Evolutionary conservation across 2,888 invertebrate species (phyloP).

Genomic region (Lithosia quadra): DNA sequence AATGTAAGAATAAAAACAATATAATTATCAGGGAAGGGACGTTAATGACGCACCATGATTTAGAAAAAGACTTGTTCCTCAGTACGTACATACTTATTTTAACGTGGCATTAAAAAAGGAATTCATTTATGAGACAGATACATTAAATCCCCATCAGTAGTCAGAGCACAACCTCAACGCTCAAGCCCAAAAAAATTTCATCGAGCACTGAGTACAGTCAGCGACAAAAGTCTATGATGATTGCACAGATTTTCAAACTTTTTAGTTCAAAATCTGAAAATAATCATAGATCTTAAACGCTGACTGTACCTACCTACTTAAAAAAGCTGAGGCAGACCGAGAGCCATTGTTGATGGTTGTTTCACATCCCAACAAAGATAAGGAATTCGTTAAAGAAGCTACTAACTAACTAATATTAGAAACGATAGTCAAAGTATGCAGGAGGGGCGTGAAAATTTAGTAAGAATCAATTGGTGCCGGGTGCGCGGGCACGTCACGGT

Average conservation of each 20-base stretch:
- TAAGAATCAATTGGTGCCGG: constrained; percentile 77
- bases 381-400: constrained; percentile 47
- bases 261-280: no score
- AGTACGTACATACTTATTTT: constrained; percentile 3
- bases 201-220: constrained; percentile 4
- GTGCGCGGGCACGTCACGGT: constrained; percentile 69
- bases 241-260: no score
- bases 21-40: not conserved
- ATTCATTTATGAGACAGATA: not conserved
- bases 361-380: constrained; percentile 34
- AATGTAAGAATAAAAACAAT: not conserved
- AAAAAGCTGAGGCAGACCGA: constrained; percentile 24
- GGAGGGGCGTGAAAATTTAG: constrained; percentile 72
- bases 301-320: no score
- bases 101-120: not conserved
- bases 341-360: constrained; percentile 31
- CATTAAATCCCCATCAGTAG: constrained; percentile 13
- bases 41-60: not conserved
- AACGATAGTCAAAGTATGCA: constrained; percentile 65
- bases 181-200: constrained; percentile 8
- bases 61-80: not conserved
- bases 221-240: no score
- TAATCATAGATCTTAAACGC: no score
- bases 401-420: constrained; percentile 45
- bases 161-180: not conserved